A percentile compares a stretch with the other conserved stretches of the same genome.
These are phyloP conservation scores for Pseudorhombus dupliciocellatus DNA, from an alignment of 2,113 vertebrate species.

Conservation along the genomic window DNA sequence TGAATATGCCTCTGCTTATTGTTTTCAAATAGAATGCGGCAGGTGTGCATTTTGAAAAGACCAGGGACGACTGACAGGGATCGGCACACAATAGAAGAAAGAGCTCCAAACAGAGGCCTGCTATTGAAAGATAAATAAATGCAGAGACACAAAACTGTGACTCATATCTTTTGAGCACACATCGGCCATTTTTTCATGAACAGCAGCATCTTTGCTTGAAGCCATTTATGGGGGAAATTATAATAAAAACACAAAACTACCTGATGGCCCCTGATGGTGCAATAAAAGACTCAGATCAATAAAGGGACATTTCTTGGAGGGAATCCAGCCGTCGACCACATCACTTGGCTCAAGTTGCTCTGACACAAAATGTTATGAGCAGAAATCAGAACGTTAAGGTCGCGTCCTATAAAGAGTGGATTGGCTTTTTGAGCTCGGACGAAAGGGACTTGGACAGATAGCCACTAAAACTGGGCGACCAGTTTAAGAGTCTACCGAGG, in stretches of 20 bases:
- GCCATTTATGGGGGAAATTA: constrained; percentile 52
- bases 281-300: constrained; percentile 71
- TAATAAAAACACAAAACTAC: constrained; percentile 46
- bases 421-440: constrained; percentile 32
- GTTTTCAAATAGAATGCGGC: neutral
- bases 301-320: constrained; percentile 61
- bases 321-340: constrained; percentile 54
- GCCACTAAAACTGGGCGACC: constrained; percentile 8
- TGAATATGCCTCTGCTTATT: neutral
- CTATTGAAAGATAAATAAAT: neutral
- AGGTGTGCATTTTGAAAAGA: constrained; percentile 15
- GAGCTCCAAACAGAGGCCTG: constrained; percentile 4
- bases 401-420: constrained; percentile 50
- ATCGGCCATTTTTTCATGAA: constrained; percentile 14
- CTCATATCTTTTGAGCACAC: constrained; percentile 14
- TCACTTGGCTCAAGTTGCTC: constrained; percentile 42
- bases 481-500: constrained; percentile 5
- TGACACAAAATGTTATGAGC: constrained; percentile 51
- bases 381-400: constrained; percentile 54
- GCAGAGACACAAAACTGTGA: constrained; percentile 26
- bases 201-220: constrained; percentile 10
- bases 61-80: neutral
- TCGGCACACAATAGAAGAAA: neutral
- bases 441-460: constrained; percentile 10
- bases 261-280: constrained; percentile 59